Percentiles rank a stretch among this genome's conserved stretches.
Evolutionary conservation across 2,797 vertebrate genomes (phyloP).

Genomic region (Orestias chungarensis): DNA sequence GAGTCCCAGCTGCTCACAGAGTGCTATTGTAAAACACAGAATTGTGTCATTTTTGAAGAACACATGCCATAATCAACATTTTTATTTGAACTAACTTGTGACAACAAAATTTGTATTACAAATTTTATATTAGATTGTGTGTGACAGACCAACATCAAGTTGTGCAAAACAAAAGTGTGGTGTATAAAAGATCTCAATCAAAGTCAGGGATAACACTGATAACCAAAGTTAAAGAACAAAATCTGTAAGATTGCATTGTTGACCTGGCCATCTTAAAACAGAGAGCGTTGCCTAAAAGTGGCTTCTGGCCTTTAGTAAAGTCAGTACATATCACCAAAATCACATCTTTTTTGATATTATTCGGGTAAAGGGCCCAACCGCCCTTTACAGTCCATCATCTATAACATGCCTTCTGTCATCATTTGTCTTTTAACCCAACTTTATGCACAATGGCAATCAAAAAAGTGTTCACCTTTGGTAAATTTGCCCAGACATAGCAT

Average conservation of each 20-base stretch:
- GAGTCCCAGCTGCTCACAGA: slow-evolving; percentile 30
- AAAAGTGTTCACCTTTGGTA: slow-evolving; percentile 41
- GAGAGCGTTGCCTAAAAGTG: background rate
- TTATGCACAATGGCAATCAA: slow-evolving; percentile 43
- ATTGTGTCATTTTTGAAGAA: no score
- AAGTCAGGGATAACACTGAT: no score
- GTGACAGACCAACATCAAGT: no score
- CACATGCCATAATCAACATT: no score
- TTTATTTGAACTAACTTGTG: background rate
- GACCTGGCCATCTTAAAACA: background rate
- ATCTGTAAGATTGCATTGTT: background rate
- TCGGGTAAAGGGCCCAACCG: background rate
- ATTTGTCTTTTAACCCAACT: slow-evolving; percentile 59
- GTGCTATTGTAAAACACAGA: background rate
- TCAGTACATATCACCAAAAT: no score
- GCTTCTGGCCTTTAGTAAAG: no score
- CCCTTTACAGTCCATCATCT: background rate
- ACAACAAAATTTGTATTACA: background rate
- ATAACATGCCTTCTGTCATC: slow-evolving; percentile 53
- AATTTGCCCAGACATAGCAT: slow-evolving; percentile 36
- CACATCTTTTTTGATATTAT: background rate
- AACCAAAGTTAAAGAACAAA: background rate
- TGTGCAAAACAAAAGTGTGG: no score
- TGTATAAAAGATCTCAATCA: no score
- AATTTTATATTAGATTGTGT: background rate